Evolutionary conservation across 2,797 vertebrate genomes (phyloP).

Genomic region (Ateles fusciceps): DNA sequence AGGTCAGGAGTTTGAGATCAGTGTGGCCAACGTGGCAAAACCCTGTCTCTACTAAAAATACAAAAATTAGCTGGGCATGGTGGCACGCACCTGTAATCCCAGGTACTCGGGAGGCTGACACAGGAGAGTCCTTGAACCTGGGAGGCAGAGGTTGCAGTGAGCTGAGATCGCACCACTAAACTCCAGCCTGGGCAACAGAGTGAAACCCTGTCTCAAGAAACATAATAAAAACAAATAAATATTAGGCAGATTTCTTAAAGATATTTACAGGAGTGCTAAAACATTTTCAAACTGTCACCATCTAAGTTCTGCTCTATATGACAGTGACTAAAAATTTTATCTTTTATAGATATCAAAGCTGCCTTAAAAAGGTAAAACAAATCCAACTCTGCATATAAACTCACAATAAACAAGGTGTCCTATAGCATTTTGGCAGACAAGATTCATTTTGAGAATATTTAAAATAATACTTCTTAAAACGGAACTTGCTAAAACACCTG

Average conservation of each 20-base stretch:
- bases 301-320: neutral
- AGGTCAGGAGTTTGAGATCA: neutral
- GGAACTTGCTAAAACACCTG: neutral
- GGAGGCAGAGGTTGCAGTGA: neutral
- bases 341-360: neutral
- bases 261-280: neutral
- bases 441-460: constrained; percentile 18
- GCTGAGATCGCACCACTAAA: neutral
- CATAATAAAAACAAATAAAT: neutral
- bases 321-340: neutral
- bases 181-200: neutral
- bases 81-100: neutral
- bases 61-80: neutral
- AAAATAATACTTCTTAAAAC: constrained; percentile 44
- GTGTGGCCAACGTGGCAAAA: neutral
- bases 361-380: neutral
- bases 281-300: neutral
- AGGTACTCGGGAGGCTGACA: neutral
- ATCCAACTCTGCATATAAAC: neutral
- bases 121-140: neutral
- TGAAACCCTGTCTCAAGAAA: neutral
- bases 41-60: neutral
- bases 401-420: neutral
- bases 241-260: neutral
- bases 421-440: neutral